These are phyloP conservation scores for Calameuta filiformis DNA, from an alignment of 2,888 invertebrate genomes.

Conservation along the genomic window DNA sequence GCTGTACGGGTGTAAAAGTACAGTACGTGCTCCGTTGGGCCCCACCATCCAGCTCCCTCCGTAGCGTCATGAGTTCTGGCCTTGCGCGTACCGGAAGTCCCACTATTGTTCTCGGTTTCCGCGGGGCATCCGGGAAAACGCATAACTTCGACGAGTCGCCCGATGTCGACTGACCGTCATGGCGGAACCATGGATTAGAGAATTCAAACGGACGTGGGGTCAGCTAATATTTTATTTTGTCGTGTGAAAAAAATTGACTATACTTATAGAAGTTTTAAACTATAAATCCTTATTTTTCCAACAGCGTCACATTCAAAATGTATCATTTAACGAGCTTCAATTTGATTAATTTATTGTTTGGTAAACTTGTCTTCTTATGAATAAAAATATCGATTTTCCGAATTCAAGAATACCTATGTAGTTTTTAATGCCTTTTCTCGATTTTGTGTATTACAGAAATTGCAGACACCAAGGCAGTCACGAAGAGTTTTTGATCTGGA, in stretches of 20 bases:
- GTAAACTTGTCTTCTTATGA: too few species aligned
- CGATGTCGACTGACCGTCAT: constrained; percentile 31
- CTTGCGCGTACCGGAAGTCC: constrained; percentile 59
- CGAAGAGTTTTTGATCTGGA: background rate
- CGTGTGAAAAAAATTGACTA: background rate
- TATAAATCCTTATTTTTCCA: background rate
- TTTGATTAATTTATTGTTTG: too few species aligned
- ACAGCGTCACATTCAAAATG: background rate
- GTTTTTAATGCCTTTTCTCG: background rate
- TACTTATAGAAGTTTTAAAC: background rate
- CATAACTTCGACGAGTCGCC: constrained; percentile 23
- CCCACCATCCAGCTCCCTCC: background rate
- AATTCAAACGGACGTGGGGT: constrained; percentile 41
- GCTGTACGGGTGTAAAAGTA: background rate
- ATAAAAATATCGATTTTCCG: background rate
- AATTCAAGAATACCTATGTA: background rate
- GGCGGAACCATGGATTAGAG: constrained; percentile 64
- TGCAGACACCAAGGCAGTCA: background rate
- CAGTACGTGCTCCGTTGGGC: background rate
- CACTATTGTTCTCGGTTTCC: constrained; percentile 58
- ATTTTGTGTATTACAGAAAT: background rate
- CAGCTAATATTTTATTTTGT: constrained; percentile 3
- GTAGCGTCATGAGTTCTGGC: constrained; percentile 45
- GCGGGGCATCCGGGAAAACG: constrained; percentile 64
- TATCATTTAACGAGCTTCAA: too few species aligned